Base-by-base conservation (phyloP, 2,113 vertebrate species). In the Muntiacus muntjak region DNA sequence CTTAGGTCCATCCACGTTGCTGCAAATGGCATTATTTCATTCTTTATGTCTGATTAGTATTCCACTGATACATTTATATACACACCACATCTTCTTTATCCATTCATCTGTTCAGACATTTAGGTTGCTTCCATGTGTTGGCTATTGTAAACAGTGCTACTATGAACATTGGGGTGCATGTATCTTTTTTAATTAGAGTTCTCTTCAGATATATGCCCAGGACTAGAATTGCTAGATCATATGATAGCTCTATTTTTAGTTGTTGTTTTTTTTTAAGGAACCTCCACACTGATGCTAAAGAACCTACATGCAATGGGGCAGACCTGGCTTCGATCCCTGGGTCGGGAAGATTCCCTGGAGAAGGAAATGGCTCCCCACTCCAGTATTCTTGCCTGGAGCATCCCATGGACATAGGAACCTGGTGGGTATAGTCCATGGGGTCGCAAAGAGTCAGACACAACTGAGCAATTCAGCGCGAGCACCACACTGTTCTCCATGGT, bases 401-500 rank as follows among this genome's bases (percentile, higher is more conserved):
- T 3, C 10, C 21, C 67, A 74, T 40, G 36, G 67, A 40, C 5
- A 6, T 10, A 40, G 67, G 21, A 74, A 19, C 67, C n/a, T 71
- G n/a, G 10, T 23, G n/a, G n/a, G 67, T 40, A 6, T 40, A 40
- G 67, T 71, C 67, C n/a, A 25, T 40, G 67, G 67, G 36, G 36
- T 74, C 0, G 0, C 67, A 71, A 40, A 74, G 36, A 74, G n/a
- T 74, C 5, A 13, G 36, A 74, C 36, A 40, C 67, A 3, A 13
- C 21, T 6, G 5, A 25, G 67, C 10, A 1, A 25, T 36, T 25
- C 23, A 36, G 21, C 67, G 23, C 0, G 5, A 13, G 5, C 36
- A 23, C 0, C 0, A 17, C 5, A 79, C 76, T 6, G 0, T 30
- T 79, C 16, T 47, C 76, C 43, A 30, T 30, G 17, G 26, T 47